A percentile compares a stretch with the other conserved stretches of the same genome.
These are phyloP conservation scores for Caenorhabditis becei DNA, from an alignment of 2,888 invertebrate species.

Conservation along the genomic window DNA sequence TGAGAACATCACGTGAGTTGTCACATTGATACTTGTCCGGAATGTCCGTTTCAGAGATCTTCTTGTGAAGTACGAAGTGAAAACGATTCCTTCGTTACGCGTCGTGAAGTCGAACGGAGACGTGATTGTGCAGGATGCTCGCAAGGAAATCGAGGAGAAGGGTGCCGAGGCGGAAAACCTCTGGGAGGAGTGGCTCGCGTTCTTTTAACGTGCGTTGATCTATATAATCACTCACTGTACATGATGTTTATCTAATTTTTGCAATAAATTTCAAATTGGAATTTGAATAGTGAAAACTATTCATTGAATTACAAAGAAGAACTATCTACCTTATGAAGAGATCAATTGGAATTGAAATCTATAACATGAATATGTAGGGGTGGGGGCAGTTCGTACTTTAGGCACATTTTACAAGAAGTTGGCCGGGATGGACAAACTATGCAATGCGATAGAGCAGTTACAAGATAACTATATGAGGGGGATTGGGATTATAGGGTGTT, in stretches of 20 bases:
- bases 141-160: conserved; percentile 82
- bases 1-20: conserved; percentile 73
- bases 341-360: too few relatives aligned
- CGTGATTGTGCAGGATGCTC: conserved; percentile 82
- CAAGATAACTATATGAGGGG: too few relatives aligned
- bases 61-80: conserved; percentile 76
- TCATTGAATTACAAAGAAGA: too few relatives aligned
- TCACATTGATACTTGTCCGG: not conserved
- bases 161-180: conserved; percentile 64
- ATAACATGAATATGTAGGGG: too few relatives aligned
- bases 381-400: too few relatives aligned
- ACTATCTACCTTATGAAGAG: too few relatives aligned
- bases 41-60: conserved; percentile 59
- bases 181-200: conserved; percentile 70
- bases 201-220: conserved; percentile 41
- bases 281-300: too few relatives aligned
- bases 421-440: too few relatives aligned
- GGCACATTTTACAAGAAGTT: too few relatives aligned
- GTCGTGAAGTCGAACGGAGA: conserved; percentile 83
- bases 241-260: too few relatives aligned
- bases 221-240: not conserved
- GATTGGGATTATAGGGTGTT: not conserved
- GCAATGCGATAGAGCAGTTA: too few relatives aligned
- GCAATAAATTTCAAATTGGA: too few relatives aligned
- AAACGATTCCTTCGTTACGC: conserved; percentile 83